phyloP scores from a whole-genome alignment of 1,140 invertebrate genomes.

The Anoplophora glabripennis region DNA sequence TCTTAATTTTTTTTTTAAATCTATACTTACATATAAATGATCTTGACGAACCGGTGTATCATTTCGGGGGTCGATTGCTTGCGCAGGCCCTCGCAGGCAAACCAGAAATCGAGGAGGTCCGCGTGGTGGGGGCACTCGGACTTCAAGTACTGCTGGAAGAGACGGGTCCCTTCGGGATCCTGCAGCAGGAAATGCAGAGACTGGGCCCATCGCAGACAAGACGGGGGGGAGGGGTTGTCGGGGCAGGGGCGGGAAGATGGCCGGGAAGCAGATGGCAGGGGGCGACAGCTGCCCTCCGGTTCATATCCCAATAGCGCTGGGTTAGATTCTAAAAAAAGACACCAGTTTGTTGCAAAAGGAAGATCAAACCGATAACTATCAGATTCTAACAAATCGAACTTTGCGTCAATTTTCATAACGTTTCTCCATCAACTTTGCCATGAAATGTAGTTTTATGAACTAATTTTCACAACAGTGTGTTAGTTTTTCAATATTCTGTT shows the following conservation, averaged over 20 bases:
- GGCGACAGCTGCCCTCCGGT: slow-evolving; percentile 23
- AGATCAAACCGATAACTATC: too few relatives aligned
- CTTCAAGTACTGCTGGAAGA: slow-evolving; percentile 80
- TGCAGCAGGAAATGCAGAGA: slow-evolving; percentile 75
- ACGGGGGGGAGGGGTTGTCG: slow-evolving; percentile 61
- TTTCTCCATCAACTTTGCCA: too few relatives aligned
- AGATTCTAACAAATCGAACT: too few relatives aligned
- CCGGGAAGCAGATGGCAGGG: background rate
- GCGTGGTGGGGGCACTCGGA: slow-evolving; percentile 75
- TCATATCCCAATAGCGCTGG: slow-evolving; percentile 26
- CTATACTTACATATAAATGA: slow-evolving; percentile 70
- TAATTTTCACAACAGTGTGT: too few relatives aligned
- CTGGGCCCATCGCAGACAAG: slow-evolving; percentile 82
- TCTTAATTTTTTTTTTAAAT: too few relatives aligned
- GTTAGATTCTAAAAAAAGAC: slow-evolving; percentile 16
- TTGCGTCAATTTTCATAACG: too few relatives aligned
- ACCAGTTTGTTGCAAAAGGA: too few relatives aligned
- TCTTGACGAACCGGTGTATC: slow-evolving; percentile 73
- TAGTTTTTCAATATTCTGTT: too few relatives aligned
- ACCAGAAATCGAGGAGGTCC: slow-evolving; percentile 83
- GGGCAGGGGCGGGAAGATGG: slow-evolving; percentile 9
- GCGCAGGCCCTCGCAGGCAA: slow-evolving; percentile 86
- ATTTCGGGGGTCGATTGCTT: slow-evolving; percentile 69
- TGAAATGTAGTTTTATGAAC: too few relatives aligned
- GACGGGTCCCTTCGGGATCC: slow-evolving; percentile 80